A percentile compares a stretch with the other conserved stretches of the same genome.
Evolutionary conservation across 2,888 invertebrate genomes (phyloP).

Genomic region (Drosophila lacicola): DNA sequence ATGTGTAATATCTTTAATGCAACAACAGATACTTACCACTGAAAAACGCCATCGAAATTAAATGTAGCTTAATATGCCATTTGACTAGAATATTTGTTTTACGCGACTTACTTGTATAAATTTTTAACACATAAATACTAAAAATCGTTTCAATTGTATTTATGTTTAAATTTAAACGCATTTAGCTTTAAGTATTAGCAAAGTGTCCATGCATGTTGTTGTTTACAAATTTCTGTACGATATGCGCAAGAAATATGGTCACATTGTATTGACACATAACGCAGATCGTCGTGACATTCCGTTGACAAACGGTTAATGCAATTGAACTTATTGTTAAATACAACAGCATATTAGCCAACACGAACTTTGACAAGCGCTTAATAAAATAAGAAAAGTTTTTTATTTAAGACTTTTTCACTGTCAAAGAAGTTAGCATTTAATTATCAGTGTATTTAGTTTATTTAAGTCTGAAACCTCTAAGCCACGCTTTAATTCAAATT

Average conservation of each 20-base stretch:
- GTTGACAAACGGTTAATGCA: not conserved
- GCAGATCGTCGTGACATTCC: too few relatives aligned
- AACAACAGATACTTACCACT: conserved; percentile 6
- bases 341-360: not conserved
- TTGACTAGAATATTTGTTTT: not conserved
- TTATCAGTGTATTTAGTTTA: not conserved
- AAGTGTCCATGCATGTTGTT: not conserved
- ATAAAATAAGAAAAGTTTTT: not conserved
- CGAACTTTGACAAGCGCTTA: not conserved
- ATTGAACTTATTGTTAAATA: not conserved
- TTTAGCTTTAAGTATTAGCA: not conserved
- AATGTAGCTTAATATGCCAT: conserved; percentile 6
- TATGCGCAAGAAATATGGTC: too few relatives aligned
- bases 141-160: not conserved
- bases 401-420: not conserved
- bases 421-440: not conserved
- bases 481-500: conserved; percentile 21
- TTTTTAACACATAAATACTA: not conserved
- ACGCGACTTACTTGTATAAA: not conserved
- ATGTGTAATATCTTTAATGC: conserved; percentile 21
- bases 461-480: not conserved
- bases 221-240: too few relatives aligned
- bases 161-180: not conserved
- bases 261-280: too few relatives aligned
- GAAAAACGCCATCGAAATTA: conserved; percentile 1